Evolutionary conservation across 2,888 invertebrate genomes (phyloP), one percentile per base, ranked within the genome.

Genomic region (Meiosimyza decipiens): DNA sequence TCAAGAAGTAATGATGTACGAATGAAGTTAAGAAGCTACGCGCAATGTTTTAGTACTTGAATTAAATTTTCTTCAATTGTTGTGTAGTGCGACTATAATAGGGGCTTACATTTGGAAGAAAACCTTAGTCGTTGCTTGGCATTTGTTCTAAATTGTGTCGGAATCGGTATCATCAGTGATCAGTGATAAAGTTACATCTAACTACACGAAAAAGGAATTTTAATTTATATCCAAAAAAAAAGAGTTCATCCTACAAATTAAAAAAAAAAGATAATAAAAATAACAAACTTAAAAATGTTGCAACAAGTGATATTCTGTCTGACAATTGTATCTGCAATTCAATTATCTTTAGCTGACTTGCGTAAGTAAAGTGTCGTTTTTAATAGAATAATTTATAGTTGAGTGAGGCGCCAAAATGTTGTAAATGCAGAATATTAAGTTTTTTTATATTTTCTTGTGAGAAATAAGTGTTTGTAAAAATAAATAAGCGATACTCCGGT

Each of bases 321-420:
- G 62, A 7, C 22, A 28, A 4, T 54, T 11, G 47, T 12, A n/a
- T 62, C n/a, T 13, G 15, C 22, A 40, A n/a, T 75, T 11, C 70
- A 75, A 40, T 22, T 71, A 33, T 75, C 74, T 70, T 40, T 66
- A 55, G 77, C 71, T 50, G 76, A 74, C 66, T 59, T 77, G 72
- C 77, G 77, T 77, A 74, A 77, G 77, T 76, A 57, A n/a, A 51
- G 11, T 59, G 28, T 49, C 28, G 49, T n/a, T 57, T 40, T 33
- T 16, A 52, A 18, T 9, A 7, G 16, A 51, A 47, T 28, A 28
- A 51, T 18, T 18, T 12, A 11, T 33, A 9, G 28, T 15, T n/a
- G 33, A 66, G 52, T 7, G 1, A n/a, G 47, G 16, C 28, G 50
- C 18, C 16, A 16, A 28, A 28, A 49, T 11, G 51, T 33, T 51